These are phyloP conservation scores for Porites divaricata DNA, from an alignment of 92 coral and sea anemone species.

Conservation along the genomic window DNA sequence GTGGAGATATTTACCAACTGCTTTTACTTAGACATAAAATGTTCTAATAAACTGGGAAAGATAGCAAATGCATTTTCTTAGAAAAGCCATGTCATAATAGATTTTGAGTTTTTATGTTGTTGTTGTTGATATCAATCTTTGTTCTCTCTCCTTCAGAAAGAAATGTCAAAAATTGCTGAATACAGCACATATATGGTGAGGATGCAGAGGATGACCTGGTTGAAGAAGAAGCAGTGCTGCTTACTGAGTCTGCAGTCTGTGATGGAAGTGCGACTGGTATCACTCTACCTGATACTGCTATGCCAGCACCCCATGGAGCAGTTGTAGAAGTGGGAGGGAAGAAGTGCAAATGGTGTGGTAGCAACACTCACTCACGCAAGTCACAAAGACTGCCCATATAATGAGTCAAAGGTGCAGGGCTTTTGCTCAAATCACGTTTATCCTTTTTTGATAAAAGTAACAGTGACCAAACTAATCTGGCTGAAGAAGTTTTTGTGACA, in stretches of 20 bases:
- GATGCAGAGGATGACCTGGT: slow-evolving; percentile 37
- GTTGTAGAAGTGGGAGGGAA: slow-evolving; percentile 44
- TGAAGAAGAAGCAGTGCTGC: slow-evolving; percentile 34
- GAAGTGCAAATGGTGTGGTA: slow-evolving; percentile 65
- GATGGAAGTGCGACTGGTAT: slow-evolving; percentile 52
- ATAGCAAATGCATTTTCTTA: too few relatives aligned
- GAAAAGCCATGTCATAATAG: too few relatives aligned
- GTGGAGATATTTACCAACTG: too few relatives aligned
- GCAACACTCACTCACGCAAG: slow-evolving; percentile 53
- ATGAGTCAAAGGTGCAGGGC: slow-evolving; percentile 1
- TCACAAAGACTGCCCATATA: slow-evolving; percentile 57
- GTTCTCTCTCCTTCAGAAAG: slow-evolving; percentile 13
- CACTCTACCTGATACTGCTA: slow-evolving; percentile 7
- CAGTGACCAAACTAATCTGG: too few relatives aligned
- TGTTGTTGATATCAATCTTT: background rate
- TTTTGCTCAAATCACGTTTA: background rate
- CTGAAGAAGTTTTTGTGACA: too few relatives aligned
- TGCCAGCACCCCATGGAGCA: slow-evolving; percentile 40
- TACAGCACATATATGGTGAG: slow-evolving; percentile 43
- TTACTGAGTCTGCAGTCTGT: slow-evolving; percentile 41
- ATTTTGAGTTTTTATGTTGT: too few relatives aligned
- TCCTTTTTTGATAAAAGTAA: background rate
- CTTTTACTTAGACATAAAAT: too few relatives aligned
- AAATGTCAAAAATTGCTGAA: slow-evolving; percentile 40
- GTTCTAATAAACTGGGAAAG: too few relatives aligned